phyloP scores from a whole-genome alignment of 2,888 invertebrate species.

The Tinea semifulvella region DNA sequence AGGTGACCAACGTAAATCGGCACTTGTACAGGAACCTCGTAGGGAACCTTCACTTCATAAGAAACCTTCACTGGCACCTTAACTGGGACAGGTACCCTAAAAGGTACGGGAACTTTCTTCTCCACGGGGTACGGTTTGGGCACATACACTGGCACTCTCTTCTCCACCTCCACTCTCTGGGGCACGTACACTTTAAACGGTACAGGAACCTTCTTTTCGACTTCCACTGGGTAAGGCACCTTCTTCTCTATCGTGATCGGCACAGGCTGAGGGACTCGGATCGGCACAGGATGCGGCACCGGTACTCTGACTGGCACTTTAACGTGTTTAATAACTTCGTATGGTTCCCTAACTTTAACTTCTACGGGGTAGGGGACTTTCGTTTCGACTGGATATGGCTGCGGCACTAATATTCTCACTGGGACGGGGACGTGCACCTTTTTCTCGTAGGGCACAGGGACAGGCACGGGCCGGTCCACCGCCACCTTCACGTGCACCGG shows the following conservation, averaged over 20 bases:
- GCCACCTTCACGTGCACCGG: conserved; percentile 40
- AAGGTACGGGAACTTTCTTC: conserved; percentile 38
- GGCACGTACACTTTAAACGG: conserved; percentile 26
- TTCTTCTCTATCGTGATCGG: conserved; percentile 54
- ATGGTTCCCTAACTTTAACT: conserved; percentile 52
- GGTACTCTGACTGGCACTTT: conserved; percentile 39
- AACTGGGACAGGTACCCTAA: conserved; percentile 33
- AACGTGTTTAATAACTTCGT: conserved; percentile 51
- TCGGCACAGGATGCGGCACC: conserved; percentile 57
- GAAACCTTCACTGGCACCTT: conserved; percentile 26
- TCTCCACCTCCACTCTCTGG: conserved; percentile 40
- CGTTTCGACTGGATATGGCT: conserved; percentile 62
- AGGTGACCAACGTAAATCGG: conserved; percentile 21
- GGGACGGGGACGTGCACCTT: conserved; percentile 37
- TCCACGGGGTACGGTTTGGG: conserved; percentile 40
- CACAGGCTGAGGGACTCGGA: conserved; percentile 62
- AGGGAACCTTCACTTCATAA: conserved; percentile 24
- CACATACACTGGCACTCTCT: conserved; percentile 38
- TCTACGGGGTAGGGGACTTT: conserved; percentile 61
- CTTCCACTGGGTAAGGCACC: conserved; percentile 52
- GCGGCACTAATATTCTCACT: conserved; percentile 41
- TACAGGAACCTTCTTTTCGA: conserved; percentile 54
- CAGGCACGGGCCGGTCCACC: conserved; percentile 47
- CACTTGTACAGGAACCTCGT: too few relatives aligned
- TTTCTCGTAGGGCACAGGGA: conserved; percentile 34